Evolutionary conservation across 23 tunicate species (phyloP), one percentile per base, ranked within the genome.

Genomic region (Phallusia fumigata): DNA sequence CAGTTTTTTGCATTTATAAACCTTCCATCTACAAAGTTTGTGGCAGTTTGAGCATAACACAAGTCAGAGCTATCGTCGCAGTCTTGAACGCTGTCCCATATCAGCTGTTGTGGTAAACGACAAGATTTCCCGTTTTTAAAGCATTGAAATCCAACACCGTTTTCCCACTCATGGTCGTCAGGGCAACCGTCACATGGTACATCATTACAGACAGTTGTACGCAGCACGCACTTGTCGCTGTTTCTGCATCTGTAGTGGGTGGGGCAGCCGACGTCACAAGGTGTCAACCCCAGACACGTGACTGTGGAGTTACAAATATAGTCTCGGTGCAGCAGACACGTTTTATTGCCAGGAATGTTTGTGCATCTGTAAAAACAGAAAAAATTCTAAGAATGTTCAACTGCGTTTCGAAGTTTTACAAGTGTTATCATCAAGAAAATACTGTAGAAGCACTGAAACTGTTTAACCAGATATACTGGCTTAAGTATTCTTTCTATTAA

Each of bases 191-290:
- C 52, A 32, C 86, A 88, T 6, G 86, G 47, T 44, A 82, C 64
- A 13, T 74, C 79, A 35, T 88, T 86, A 49, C 91, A 88, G 0
- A 88, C 78, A 12, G 91, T 82, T 19, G 83, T 22, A 16, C 91
- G 83, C 3, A 64, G 72, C 8, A 75, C 53, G 64, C 91, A 82
- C 15, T 22, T 58, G 69, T 58, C 69, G 69, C 69, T 58, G 24
- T 80, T 40, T 28, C 82, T 26, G 53, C 92, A 83, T 33, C 75
- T 77, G 69, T 92, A 92, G 45, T 92, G 91, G 34, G 84, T 58
- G 19, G 81, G 16, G 65, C 97, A 92, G 58, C 80, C 82, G 0
- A 92, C 81, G 76, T 89, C 90, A 86, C 98, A 94, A 35, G 98
- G 98, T 2, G 93, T 52, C 0, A 89, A 22, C 35, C 86, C 93